Conservation (phyloP, 2,797 vertebrate species). For the Tragelaphus eurycerus region DNA sequence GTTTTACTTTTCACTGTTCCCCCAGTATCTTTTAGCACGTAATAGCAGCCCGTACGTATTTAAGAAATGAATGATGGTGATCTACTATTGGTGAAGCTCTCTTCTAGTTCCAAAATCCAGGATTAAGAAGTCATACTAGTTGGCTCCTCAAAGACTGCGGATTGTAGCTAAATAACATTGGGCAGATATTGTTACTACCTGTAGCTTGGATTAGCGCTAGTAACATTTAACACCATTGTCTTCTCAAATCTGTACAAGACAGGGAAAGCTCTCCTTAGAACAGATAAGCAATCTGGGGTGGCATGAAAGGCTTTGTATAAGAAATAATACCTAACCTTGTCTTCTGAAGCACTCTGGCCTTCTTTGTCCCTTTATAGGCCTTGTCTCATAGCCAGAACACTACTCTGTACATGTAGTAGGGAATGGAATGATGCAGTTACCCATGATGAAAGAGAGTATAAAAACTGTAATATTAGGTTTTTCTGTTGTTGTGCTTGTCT, state of each 20-base stretch:
- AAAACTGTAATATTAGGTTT: background rate
- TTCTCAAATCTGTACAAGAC: background rate
- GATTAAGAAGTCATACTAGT: constrained; percentile 9
- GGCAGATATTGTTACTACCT: background rate
- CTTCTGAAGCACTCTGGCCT: background rate
- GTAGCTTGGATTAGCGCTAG: background rate
- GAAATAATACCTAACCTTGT: background rate
- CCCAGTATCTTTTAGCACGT: background rate
- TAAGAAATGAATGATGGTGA: background rate
- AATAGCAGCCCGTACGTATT: background rate
- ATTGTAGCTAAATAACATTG: background rate
- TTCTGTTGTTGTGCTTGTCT: constrained; percentile 18
- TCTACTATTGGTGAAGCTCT: background rate
- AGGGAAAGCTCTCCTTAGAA: background rate
- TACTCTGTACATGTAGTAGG: background rate
- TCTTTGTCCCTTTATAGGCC: background rate
- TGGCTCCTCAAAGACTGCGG: background rate
- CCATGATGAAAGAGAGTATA: background rate
- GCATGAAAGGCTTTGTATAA: background rate
- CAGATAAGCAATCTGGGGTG: background rate
- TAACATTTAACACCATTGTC: background rate
- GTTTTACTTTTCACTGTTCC: constrained; percentile 3
- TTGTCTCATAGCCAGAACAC: background rate
- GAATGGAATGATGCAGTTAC: background rate
- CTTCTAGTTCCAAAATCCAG: constrained; percentile 16